Evolutionary conservation across 1,140 invertebrate species (phyloP).

Genomic region (Lepidostoma basale): DNA sequence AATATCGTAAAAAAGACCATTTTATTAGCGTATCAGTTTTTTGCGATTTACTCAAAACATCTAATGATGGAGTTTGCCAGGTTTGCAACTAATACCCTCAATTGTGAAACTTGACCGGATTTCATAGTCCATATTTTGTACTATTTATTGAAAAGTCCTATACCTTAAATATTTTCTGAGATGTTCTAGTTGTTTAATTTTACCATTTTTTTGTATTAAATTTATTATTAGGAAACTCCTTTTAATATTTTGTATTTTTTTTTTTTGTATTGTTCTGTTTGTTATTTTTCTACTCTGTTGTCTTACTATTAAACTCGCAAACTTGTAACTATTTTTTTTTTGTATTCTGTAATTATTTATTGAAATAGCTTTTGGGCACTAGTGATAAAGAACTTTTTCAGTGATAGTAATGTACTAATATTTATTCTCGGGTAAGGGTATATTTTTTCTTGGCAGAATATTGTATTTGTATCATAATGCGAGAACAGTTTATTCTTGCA

Average conservation of each 20-base stretch:
- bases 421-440: slow-evolving; percentile 26
- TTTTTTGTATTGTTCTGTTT: neutral
- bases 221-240: neutral
- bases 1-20: no score
- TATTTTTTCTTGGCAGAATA: slow-evolving; percentile 8
- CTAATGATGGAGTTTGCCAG: no score
- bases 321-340: no score
- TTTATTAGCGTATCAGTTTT: no score
- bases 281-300: neutral
- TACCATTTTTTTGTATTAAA: neutral
- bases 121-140: no score
- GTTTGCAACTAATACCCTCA: no score
- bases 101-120: no score
- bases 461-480: no score
- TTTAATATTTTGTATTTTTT: neutral
- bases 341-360: slow-evolving; percentile 5
- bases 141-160: no score
- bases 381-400: slow-evolving; percentile 26
- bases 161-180: no score
- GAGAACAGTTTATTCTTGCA: no score
- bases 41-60: no score
- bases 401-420: slow-evolving; percentile 29
- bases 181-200: neutral
- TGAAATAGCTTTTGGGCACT: slow-evolving; percentile 14
- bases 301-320: neutral